Evolutionary conservation across 2,888 invertebrate genomes (phyloP).

Genomic region (Sphaerophoria rueppellii): DNA sequence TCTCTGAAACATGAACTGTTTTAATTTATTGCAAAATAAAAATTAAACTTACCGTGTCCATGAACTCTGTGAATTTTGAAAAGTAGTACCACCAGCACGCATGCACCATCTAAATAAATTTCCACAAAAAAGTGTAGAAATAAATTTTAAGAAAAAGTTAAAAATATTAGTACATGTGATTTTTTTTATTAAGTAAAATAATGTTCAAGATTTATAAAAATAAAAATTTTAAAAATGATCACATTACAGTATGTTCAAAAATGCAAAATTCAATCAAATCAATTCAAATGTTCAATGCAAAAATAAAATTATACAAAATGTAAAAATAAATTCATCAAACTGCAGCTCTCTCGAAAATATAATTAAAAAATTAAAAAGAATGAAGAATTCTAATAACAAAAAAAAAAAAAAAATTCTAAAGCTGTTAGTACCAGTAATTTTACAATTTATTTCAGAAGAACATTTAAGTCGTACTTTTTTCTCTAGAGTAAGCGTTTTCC

Average conservation of each 20-base stretch:
- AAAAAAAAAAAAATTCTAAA: conserved; percentile 29
- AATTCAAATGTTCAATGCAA: conserved; percentile 15
- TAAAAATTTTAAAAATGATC: conserved; percentile 36
- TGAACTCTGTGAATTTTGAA: conserved; percentile 97
- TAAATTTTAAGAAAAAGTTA: conserved; percentile 38
- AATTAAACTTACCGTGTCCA: conserved; percentile 92
- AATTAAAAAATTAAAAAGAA: conserved; percentile 38
- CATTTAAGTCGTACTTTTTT: background rate
- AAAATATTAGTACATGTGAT: conserved; percentile 47
- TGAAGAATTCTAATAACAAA: conserved; percentile 7
- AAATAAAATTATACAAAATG: conserved; percentile 34
- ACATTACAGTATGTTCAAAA: conserved; percentile 47
- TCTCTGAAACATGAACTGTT: background rate
- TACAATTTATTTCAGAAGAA: conserved; percentile 20
- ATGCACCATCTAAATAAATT: conserved; percentile 90
- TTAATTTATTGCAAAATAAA: conserved; percentile 23
- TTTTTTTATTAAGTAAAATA: background rate
- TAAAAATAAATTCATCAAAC: conserved; percentile 66
- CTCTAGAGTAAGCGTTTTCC: conserved; percentile 36
- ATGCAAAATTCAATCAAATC: conserved; percentile 29
- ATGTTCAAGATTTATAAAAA: background rate
- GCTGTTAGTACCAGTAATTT: conserved; percentile 48
- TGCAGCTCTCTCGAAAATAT: conserved; percentile 79
- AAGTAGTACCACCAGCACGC: conserved; percentile 98
- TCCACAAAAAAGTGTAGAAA: conserved; percentile 24